phyloP scores from a whole-genome alignment of 2,797 vertebrate genomes.

The Tamandua tetradactyla region DNA sequence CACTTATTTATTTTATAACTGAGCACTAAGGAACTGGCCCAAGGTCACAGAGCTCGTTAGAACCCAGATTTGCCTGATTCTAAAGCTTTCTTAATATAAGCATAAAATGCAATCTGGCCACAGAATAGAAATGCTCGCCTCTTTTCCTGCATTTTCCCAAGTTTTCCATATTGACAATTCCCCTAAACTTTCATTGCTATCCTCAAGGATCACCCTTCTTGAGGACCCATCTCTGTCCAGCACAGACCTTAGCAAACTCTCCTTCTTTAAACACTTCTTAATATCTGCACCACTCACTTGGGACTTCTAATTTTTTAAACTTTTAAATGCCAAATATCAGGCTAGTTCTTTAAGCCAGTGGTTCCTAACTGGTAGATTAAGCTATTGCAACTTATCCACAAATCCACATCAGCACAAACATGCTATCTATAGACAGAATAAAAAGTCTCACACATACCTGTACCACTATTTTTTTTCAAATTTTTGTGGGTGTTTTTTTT shows the following conservation, averaged over 20 bases:
- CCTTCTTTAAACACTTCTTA: neutral
- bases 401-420: neutral
- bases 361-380: neutral
- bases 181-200: neutral
- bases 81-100: neutral
- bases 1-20: neutral
- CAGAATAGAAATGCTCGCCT: neutral
- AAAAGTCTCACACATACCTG: neutral
- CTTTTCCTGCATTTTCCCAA: neutral
- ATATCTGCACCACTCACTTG: neutral
- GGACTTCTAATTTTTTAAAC: neutral
- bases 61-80: neutral
- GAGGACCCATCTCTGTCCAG: neutral
- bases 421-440: neutral
- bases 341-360: neutral
- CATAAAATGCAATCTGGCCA: neutral
- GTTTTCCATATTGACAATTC: neutral
- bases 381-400: neutral
- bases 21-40: neutral
- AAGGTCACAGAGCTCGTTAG: neutral
- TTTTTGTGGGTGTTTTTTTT: slow-evolving; percentile 37
- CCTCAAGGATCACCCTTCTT: neutral
- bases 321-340: neutral
- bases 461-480: neutral
- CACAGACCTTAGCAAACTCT: neutral